Base-by-base conservation (phyloP, 30 jellyfish, hydroid and myxozoan genomes). In the Clytia hemisphaerica region DNA sequence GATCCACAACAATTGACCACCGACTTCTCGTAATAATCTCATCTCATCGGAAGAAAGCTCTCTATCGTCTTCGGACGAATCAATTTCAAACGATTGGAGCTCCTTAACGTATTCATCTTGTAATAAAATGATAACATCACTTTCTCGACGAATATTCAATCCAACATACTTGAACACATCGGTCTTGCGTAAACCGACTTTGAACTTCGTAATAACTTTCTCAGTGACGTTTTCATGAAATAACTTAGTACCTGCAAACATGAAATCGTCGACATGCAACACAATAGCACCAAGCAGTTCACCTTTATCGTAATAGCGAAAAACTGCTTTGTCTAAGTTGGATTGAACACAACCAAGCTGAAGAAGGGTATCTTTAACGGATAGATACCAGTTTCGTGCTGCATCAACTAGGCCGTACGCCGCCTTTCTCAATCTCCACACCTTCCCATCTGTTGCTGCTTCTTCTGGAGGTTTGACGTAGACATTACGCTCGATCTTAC, bases 381-480 rank as follows among this genome's bases (percentile, higher is more conserved):
- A 0, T 7, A 57, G 51, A 21, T 57, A 57, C 70, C 70, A 7
- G 70, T 57, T 57, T 57, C 70, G 25, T 57, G 70, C 70, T 7
- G 70, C 53, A 57, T 57, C 70, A 3, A 55, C 69, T 5, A 57
- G 70, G 0, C 70, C 70, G 49, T 57, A 57, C 6, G 70, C 70
- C 5, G 70, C 70, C 16, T 57, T 57, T 57, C 51, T 6, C 16
- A 0, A 0, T 0, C 1, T 6, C 51, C 70, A 57, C 0, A 0
- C 0, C 44, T 2, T 57, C 0, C 16, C 70, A 0, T 2, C 60
- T 2, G n/a, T n/a, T n/a, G n/a, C n/a, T n/a, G n/a, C n/a, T n/a
- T 51, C 66, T 9, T 51, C 66, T 7, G 66, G 66, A 51, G 66
- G 66, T 51, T 51, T 51, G 28, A 51, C 24, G 29, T 51, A 40